A percentile compares a stretch with the other conserved stretches of the same genome.
These are phyloP conservation scores for Zygaena filipendulae DNA, from an alignment of 2,888 invertebrate species.

Conservation along the genomic window DNA sequence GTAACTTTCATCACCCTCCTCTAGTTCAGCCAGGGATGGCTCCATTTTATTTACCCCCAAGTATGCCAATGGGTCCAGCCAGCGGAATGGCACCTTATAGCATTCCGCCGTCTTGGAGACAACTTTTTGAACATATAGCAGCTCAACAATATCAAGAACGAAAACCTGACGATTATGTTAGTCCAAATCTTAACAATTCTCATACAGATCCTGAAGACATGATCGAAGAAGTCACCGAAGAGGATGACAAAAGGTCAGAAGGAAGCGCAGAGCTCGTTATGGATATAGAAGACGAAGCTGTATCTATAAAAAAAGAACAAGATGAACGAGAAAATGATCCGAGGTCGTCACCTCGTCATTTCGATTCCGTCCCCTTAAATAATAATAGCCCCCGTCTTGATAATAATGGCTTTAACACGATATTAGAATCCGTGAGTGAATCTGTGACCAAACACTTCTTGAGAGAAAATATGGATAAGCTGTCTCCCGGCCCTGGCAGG, in stretches of 20 bases:
- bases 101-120: slow-evolving; percentile 69
- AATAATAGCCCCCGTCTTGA: slow-evolving; percentile 37
- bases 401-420: slow-evolving; percentile 73
- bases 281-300: slow-evolving; percentile 73
- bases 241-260: slow-evolving; percentile 60
- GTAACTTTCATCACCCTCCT: slow-evolving; percentile 54
- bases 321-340: slow-evolving; percentile 35
- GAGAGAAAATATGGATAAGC: slow-evolving; percentile 75
- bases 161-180: slow-evolving; percentile 38
- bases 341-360: slow-evolving; percentile 29
- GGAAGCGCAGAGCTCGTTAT: slow-evolving; percentile 73
- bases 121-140: slow-evolving; percentile 74
- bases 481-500: slow-evolving; percentile 65
- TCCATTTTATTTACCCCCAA: slow-evolving; percentile 72
- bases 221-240: slow-evolving; percentile 71
- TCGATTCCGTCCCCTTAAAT: slow-evolving; percentile 40
- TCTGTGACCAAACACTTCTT: slow-evolving; percentile 80
- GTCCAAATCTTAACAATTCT: slow-evolving; percentile 31
- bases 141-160: slow-evolving; percentile 59
- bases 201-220: slow-evolving; percentile 68
- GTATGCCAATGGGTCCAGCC: slow-evolving; percentile 60
- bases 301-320: slow-evolving; percentile 54
- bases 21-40: slow-evolving; percentile 65
- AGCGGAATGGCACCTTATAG: slow-evolving; percentile 61
- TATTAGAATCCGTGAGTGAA: slow-evolving; percentile 78